Evolutionary conservation across 2,113 vertebrate genomes (phyloP), one percentile per base, ranked within the genome.

Genomic region (Scortum barcoo): DNA sequence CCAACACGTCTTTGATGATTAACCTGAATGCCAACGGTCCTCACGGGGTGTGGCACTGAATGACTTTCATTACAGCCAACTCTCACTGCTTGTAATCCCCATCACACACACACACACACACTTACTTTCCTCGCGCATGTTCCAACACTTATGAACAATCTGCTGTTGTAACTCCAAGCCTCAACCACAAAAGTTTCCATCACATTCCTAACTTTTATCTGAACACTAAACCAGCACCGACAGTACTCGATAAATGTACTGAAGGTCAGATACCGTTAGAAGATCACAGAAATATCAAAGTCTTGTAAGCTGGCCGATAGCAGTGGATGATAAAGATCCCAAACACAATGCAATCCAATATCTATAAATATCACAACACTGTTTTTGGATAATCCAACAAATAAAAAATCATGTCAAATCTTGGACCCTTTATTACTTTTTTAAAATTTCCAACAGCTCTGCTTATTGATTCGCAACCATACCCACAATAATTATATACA

Each of bases 1-100:
- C 2, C 19, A 70, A 62, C 76, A 30, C 17, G 66, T 53, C 66
- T 51, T 36, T 68, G 75, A 58, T 78, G 76, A 70, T 40, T 51
- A 68, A 60, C 28, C n/a, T 16, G 13, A 60, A 60, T 30, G 42
- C 42, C 54, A 40, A 33, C 6, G 0, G 33, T 51, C 13, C 6
- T 13, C 40, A 53, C 9, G 46, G n/a, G 57, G 56, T 62, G 67
- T 62, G 76, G 8, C 77, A 24, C n/a, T 71, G 33, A 46, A 72
- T 33, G 3, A 26, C 33, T 72, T 71, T 63, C 19, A 44, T 53
- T 50, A 51, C n/a, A 70, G 9, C 50, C 13, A 28, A 22, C 11
- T 40, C 5, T 17, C 54, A 56, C 51, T 5, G 1, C 56, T 46
- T 30, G 16, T n/a, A 72, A 46, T 58, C 53, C 30, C 69, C 33